Evolutionary conservation across 2,797 vertebrate species (phyloP), one percentile per base, ranked within the genome.

Genomic region (Nannoperca obscura): DNA sequence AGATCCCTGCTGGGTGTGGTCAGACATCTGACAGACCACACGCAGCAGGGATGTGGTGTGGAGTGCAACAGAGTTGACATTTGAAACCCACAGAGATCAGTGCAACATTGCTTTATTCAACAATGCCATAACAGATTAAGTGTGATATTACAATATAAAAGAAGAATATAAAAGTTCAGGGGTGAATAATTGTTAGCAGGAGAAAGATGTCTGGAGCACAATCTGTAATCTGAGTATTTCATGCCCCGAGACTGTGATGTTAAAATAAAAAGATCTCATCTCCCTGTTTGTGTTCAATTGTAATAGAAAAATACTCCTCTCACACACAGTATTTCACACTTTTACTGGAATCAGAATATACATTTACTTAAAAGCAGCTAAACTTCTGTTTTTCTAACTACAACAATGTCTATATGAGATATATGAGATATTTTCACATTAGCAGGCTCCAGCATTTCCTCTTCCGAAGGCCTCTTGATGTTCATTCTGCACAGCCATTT

Each of bases 261-360:
- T 71, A 81, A 85, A 85, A 52, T 44, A 81, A 71, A 83, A 64
- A 75, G 5, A 71, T 44, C 46, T 78, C 46, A 68, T 65, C 61
- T 69, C 24, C 60, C 20, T 67, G 55, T 76, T 83, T 78, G 47
- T 89, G 81, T 83, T 84, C 11, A 55, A 63, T 72, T 80, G 71
- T 52, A 38, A 71, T 20, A 46, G 58, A 74, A 75, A 59, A 79
- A 64, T 11, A 61, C 34, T 53, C 34, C 20, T 68, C 24, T 36
- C 62, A 85, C 4, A 22, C 47, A 50, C 17, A 46, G 30, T 58
- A 17, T 82, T 47, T 69, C 49, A 49, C 17, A 30, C 46, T 81
- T 68, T 44, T 47, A 57, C 24, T 32, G 19, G 5, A 71, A 54
- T 20, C 14, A 8, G 55, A 61, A 19, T n/a, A 13, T 7, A 22